Percentiles rank a stretch among this genome's conserved stretches.
These are phyloP conservation scores for Pachypanchax playfairii DNA, from an alignment of 2,113 vertebrate species.

Conservation along the genomic window DNA sequence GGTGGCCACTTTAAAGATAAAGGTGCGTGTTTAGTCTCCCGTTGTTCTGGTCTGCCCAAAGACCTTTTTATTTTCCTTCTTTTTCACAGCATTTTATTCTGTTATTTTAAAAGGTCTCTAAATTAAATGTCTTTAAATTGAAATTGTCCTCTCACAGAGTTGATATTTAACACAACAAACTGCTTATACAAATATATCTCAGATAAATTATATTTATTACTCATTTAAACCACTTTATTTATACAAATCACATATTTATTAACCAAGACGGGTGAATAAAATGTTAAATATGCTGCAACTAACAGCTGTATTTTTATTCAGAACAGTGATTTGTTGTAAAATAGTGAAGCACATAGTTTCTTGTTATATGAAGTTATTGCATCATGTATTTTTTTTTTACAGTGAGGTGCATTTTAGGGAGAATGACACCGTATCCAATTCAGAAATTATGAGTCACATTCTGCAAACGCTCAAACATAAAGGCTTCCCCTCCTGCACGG, in stretches of 20 bases:
- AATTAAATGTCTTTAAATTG: background rate
- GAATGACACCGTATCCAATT: conserved; percentile 1
- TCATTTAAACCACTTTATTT: background rate
- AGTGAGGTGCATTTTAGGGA: conserved; percentile 23
- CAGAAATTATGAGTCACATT: background rate
- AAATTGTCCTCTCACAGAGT: too few species aligned
- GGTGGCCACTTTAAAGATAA: conserved; percentile 34
- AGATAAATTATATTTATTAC: background rate
- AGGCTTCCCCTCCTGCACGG: background rate
- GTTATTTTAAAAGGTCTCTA: background rate
- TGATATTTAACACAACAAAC: too few species aligned
- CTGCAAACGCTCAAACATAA: conserved; percentile 19
- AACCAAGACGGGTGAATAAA: background rate
- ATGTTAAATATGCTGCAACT: background rate
- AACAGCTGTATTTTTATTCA: background rate
- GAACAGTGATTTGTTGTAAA: conserved; percentile 2
- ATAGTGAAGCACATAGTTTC: conserved; percentile 26
- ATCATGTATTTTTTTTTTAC: conserved; percentile 41
- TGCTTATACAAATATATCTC: too few species aligned
- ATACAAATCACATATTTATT: too few species aligned
- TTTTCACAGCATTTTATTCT: background rate
- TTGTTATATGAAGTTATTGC: conserved; percentile 39
- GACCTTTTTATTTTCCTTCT: conserved; percentile 1
- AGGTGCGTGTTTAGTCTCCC: background rate
- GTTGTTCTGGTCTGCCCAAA: background rate